A percentile compares a stretch with the other conserved stretches of the same genome.
Evolutionary conservation across 2,113 vertebrate genomes (phyloP).

Genomic region (Melanerpes formicivorus): DNA sequence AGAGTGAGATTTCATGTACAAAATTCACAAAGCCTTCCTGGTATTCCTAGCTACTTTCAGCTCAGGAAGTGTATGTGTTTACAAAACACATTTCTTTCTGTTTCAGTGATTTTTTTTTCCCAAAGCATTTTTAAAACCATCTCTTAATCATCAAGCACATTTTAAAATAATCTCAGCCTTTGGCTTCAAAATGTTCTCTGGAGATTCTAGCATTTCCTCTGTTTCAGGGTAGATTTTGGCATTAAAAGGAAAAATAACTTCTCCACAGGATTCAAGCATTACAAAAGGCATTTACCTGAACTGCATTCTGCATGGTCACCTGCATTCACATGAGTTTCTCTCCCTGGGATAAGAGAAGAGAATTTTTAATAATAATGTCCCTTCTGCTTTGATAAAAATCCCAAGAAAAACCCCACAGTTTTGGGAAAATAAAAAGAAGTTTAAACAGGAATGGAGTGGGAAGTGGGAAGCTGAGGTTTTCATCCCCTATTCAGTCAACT

Average conservation of each 20-base stretch:
- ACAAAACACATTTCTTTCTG: not conserved
- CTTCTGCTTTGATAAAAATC: not conserved
- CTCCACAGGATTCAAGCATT: not conserved
- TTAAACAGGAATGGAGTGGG: not conserved
- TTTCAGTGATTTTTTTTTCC: not conserved
- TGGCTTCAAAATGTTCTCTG: not conserved
- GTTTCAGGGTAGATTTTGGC: not conserved
- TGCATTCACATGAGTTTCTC: constrained; percentile 35
- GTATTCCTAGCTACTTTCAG: not conserved
- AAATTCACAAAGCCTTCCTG: not conserved
- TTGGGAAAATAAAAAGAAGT: not conserved
- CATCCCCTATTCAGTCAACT: not conserved
- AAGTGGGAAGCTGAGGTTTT: not conserved
- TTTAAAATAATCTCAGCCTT: not conserved
- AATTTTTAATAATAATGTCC: not conserved
- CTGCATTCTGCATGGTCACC: constrained; percentile 76
- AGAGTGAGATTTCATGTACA: not conserved
- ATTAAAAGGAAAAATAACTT: not conserved
- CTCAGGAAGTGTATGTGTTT: not conserved
- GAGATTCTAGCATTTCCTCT: not conserved
- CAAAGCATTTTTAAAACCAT: not conserved
- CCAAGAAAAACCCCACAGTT: not conserved
- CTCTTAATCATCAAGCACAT: not conserved
- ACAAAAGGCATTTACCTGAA: constrained; percentile 73
- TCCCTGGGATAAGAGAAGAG: constrained; percentile 48